Conservation (phyloP, 2,888 invertebrate genomes). For the Trichacis sp. region DNA sequence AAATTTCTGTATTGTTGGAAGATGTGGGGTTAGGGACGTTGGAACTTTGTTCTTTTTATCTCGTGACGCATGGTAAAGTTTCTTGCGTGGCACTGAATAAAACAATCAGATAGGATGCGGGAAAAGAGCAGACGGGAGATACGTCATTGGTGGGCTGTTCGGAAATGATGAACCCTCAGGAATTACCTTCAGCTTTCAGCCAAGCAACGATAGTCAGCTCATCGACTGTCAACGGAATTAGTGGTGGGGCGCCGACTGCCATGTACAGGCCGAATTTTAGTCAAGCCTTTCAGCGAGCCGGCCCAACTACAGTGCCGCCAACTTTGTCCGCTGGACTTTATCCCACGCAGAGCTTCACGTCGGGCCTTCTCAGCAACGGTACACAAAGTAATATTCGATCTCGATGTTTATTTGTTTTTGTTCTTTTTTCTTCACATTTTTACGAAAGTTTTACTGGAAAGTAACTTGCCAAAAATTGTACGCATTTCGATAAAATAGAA, state of each 20-base stretch:
- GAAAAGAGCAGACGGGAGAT: conserved; percentile 34
- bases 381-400: conserved; percentile 67
- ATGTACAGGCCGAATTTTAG: conserved; percentile 81
- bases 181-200: conserved; percentile 65
- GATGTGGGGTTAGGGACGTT: too few relatives aligned
- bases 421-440: too few relatives aligned
- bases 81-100: conserved; percentile 3
- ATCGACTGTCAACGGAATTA: conserved; percentile 65
- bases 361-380: conserved; percentile 69
- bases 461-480: too few relatives aligned
- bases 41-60: not conserved
- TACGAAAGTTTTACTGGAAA: too few relatives aligned
- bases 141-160: conserved; percentile 28
- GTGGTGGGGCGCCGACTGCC: conserved; percentile 73
- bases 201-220: conserved; percentile 74
- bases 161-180: conserved; percentile 24
- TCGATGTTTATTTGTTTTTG: conserved; percentile 54
- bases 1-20: too few relatives aligned
- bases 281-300: conserved; percentile 77
- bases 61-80: not conserved
- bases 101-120: conserved; percentile 25
- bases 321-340: conserved; percentile 69
- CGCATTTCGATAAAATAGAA: too few relatives aligned
- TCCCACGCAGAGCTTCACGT: conserved; percentile 68
- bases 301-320: conserved; percentile 67